These are phyloP conservation scores for Drosophila elegans DNA, from an alignment of 1,140 invertebrate species.

Conservation along the genomic window DNA sequence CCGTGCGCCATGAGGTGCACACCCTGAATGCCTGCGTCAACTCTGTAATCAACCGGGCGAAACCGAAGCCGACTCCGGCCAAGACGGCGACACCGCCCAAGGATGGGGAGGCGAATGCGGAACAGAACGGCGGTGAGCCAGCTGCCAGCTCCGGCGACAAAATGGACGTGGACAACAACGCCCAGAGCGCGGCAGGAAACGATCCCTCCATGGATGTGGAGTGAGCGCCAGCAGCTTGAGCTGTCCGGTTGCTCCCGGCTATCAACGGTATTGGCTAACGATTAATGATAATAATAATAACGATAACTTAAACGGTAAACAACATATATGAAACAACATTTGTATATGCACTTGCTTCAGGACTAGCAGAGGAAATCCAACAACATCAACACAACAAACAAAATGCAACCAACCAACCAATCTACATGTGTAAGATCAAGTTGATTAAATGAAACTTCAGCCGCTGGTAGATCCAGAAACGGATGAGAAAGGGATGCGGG, in stretches of 20 bases:
- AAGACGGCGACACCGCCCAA: conserved; percentile 69
- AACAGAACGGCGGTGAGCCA: conserved; percentile 77
- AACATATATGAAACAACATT: conserved; percentile 39
- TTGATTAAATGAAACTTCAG: conserved; percentile 37
- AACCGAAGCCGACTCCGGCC: conserved; percentile 81
- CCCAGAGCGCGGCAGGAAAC: conserved; percentile 37
- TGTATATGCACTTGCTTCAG: conserved; percentile 68
- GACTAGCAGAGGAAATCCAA: conserved; percentile 44
- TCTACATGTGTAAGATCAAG: conserved; percentile 48
- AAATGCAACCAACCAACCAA: conserved; percentile 46
- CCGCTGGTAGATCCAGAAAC: conserved; percentile 16
- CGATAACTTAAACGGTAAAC: conserved; percentile 52
- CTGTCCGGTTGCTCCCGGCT: conserved; percentile 34
- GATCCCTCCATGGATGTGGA: conserved; percentile 68
- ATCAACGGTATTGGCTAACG: conserved; percentile 73
- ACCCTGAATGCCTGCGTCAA: conserved; percentile 77
- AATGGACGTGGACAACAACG: conserved; percentile 70
- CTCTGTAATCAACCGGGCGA: conserved; percentile 83
- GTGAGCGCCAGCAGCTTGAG: conserved; percentile 30
- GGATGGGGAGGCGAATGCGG: conserved; percentile 59
- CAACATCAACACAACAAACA: conserved; percentile 35
- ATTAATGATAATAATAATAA: conserved; percentile 51
- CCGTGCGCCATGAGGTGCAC: conserved; percentile 90
- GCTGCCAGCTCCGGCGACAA: conserved; percentile 49
- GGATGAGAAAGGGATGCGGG: conserved; percentile 7